Evolutionary conservation across 2,113 vertebrate species (phyloP).

Genomic region (Cryptotis parvus): DNA sequence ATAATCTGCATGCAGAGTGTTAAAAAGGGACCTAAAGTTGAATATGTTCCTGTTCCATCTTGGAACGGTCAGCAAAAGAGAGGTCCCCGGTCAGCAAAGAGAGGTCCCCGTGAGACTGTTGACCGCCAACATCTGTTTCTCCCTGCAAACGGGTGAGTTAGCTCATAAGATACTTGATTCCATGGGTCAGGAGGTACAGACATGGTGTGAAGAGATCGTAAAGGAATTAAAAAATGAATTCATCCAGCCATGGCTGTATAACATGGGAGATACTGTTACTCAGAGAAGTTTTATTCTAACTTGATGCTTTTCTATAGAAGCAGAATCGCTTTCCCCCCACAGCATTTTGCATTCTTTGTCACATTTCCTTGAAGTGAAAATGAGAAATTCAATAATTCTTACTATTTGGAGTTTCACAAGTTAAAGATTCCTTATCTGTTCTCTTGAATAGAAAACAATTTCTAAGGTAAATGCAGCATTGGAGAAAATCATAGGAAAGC

Average conservation of each 20-base stretch:
- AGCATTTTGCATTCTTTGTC: conserved; percentile 17
- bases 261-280: background rate
- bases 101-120: background rate
- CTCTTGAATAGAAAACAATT: conserved; percentile 35
- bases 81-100: background rate
- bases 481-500: background rate
- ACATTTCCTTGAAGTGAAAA: conserved; percentile 52
- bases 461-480: background rate
- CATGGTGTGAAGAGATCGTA: background rate
- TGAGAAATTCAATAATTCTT: conserved; percentile 37
- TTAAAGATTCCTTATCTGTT: conserved; percentile 34
- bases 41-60: background rate
- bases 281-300: background rate
- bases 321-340: background rate
- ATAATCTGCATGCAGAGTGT: conserved; percentile 2
- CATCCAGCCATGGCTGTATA: background rate
- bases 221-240: conserved; percentile 3
- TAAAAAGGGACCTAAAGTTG: background rate
- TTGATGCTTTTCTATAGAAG: background rate
- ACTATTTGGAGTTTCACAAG: conserved; percentile 15
- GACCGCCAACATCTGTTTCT: background rate
- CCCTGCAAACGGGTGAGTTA: background rate
- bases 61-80: conserved; percentile 2
- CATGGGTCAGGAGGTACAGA: background rate
- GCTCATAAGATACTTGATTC: conserved; percentile 10